Percentiles rank a stretch among this genome's conserved stretches.
Evolutionary conservation across 2,888 invertebrate species (phyloP).

Genomic region (Sericinus montela): DNA sequence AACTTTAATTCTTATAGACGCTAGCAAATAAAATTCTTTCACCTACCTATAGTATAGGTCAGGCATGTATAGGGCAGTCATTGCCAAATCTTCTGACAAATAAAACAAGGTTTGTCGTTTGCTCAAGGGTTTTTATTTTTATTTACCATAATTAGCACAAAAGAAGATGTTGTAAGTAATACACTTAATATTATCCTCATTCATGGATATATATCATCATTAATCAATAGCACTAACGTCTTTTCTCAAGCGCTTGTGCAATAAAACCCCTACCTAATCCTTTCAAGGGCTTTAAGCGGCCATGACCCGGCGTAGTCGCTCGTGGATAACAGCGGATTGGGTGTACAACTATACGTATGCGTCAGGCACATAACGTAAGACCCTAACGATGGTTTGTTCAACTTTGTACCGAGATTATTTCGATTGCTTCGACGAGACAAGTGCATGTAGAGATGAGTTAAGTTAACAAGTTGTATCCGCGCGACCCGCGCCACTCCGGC

Average conservation of each 20-base stretch:
- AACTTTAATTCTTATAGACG: too few species aligned
- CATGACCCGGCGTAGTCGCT: slow-evolving; percentile 65
- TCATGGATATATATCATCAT: background rate
- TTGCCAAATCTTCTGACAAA: too few species aligned
- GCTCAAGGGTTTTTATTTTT: too few species aligned
- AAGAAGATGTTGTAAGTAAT: too few species aligned
- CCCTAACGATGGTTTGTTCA: slow-evolving; percentile 41
- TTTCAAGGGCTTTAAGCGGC: slow-evolving; percentile 78
- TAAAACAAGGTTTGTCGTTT: too few species aligned
- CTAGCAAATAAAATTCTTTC: too few species aligned
- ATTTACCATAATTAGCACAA: too few species aligned
- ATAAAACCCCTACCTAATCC: slow-evolving; percentile 57
- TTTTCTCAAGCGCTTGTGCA: slow-evolving; percentile 47
- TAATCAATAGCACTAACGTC: background rate
- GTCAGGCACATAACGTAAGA: slow-evolving; percentile 29
- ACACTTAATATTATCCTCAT: too few species aligned
- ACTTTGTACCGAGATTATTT: slow-evolving; percentile 30
- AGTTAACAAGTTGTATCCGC: slow-evolving; percentile 17
- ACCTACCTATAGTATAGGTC: too few species aligned
- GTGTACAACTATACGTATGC: slow-evolving; percentile 46
- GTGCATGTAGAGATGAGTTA: slow-evolving; percentile 4
- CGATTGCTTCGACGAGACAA: slow-evolving; percentile 27
- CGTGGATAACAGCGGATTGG: slow-evolving; percentile 39
- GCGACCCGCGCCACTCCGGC: background rate
- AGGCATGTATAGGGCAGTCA: too few species aligned